Evolutionary conservation across 2,113 vertebrate genomes (phyloP).

Genomic region (Eulacestoma nigropectus): DNA sequence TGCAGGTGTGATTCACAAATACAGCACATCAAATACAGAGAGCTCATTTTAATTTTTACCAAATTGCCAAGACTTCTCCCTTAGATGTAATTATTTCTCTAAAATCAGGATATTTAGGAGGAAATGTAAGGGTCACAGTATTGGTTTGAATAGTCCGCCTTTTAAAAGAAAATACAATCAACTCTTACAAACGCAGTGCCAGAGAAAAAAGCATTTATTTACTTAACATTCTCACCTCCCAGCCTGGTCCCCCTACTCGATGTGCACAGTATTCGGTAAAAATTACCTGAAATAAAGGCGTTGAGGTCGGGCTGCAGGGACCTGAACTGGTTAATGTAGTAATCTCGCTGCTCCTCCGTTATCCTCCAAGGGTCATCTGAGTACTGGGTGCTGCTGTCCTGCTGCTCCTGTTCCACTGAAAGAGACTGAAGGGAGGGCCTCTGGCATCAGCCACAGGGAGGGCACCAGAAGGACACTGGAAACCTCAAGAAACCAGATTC

Average conservation of each 20-base stretch:
- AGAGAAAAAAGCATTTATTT: not conserved
- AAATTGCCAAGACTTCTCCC: not conserved
- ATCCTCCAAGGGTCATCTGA: conserved; percentile 93
- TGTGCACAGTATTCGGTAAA: accelerated
- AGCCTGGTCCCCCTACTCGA: not conserved
- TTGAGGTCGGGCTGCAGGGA: conserved; percentile 87
- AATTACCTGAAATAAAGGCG: conserved; percentile 87
- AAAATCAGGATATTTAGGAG: not conserved
- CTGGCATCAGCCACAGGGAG: not conserved
- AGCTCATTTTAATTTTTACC: not conserved
- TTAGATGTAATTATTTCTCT: not conserved
- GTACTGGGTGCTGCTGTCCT: conserved; percentile 71
- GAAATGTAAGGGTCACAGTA: not conserved
- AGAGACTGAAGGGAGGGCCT: conserved; percentile 62
- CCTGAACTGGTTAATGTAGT: conserved; percentile 92
- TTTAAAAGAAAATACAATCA: not conserved
- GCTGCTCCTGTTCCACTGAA: conserved; percentile 78
- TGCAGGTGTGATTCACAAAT: not conserved
- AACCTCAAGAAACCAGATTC: not conserved
- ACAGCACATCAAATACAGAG: not conserved
- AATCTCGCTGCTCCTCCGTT: conserved; percentile 92
- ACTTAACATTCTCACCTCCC: not conserved
- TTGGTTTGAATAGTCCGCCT: not conserved
- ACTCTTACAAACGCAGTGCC: not conserved
- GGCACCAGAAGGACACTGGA: not conserved